Base-by-base conservation (phyloP, 2,888 invertebrate genomes). In the Epinotia brunnichana region DNA sequence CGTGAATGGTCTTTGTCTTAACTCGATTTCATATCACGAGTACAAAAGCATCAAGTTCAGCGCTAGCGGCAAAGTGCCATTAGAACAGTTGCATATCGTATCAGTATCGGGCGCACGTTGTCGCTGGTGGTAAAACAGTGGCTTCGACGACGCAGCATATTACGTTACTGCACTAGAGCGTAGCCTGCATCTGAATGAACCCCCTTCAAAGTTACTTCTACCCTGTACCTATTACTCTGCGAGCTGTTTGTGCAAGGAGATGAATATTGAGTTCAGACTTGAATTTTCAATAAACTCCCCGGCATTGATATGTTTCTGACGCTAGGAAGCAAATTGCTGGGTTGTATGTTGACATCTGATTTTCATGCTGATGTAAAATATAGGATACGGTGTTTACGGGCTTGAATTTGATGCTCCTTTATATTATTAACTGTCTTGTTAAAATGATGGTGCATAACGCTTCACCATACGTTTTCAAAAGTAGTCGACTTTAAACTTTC, bases 71-170 rank as follows among this genome's bases (percentile, higher is more conserved):
- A 56, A 61, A 60, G 66, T 56, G 63, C 56, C 72, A 72, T 72
- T 68, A 62, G 67, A 79, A 75, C 76, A 78, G 78, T 77, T 72
- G 75, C 76, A 79, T 76, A 75, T 77, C 77, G 78, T 78, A 81
- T 81, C 79, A 77, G 78, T 74, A 78, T 77, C 75, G 75, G 74
- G 74, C 29, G 76, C 76, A 77, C 75, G 78, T 74, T 76, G 67
- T 80, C 79, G 80, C 80, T 78, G 75, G 75, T 73, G 80, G 80
- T 78, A 78, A 79, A 80, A 81, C 78, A 78, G 77, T 75, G 80
- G 78, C 78, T 79, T 78, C 77, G 77, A 76, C 74, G 77, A 77
- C 76, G 76, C 70, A 76, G 77, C 78, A 77, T 77, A 79, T 81
- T 80, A 81, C 76, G 78, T 77, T 79, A 81, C 76, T 74, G 71